These are phyloP conservation scores for Taeniopygia guttata DNA, from an alignment of 2,797 vertebrate genomes.

Conservation along the genomic window DNA sequence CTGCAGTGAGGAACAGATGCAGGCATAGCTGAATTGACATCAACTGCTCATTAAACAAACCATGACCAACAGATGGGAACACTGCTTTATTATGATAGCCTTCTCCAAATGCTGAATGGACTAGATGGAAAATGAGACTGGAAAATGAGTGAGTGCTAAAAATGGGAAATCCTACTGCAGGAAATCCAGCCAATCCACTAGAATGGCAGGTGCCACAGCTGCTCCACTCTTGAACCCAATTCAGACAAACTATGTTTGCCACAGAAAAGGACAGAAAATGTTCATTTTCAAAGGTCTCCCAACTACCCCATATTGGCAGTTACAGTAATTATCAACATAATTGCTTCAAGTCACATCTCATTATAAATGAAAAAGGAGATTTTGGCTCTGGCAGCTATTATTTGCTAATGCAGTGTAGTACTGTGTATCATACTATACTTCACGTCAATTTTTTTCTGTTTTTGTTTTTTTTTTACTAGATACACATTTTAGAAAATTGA, in stretches of 20 bases:
- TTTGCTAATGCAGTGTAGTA: background rate
- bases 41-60: conserved; percentile 24
- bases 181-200: conserved; percentile 5
- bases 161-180: background rate
- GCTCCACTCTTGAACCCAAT: background rate
- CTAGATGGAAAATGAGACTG: background rate
- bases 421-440: background rate
- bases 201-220: conserved; percentile 31
- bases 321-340: conserved; percentile 14
- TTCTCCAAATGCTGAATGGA: conserved; percentile 18
- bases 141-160: conserved; percentile 32
- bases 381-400: background rate
- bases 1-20: conserved; percentile 13
- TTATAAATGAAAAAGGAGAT: background rate
- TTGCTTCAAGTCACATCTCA: conserved; percentile 1
- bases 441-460: background rate
- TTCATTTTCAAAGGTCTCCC: background rate
- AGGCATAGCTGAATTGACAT: background rate
- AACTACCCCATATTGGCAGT: background rate
- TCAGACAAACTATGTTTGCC: background rate
- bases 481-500: background rate
- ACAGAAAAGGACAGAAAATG: background rate
- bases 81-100: background rate
- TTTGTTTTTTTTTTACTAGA: background rate
- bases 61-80: conserved; percentile 41